A percentile compares a stretch with the other conserved stretches of the same genome.
phyloP scores from a whole-genome alignment of 2,797 vertebrate genomes.

The Ptychadena robeensis region DNA sequence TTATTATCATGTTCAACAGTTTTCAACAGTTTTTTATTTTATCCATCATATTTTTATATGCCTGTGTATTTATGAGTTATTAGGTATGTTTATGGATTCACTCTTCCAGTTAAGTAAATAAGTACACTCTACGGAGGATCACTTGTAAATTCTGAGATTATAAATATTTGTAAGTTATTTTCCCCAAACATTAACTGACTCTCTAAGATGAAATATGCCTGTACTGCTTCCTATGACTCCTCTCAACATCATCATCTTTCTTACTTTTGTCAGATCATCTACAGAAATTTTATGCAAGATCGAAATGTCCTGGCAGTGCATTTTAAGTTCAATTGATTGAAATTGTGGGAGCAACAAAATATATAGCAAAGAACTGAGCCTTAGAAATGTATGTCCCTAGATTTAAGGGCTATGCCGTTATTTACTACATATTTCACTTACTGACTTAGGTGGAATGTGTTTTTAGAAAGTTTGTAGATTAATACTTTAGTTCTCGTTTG shows the following conservation, averaged over 20 bases:
- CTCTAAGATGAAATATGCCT: conserved; percentile 50
- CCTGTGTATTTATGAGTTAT: conserved; percentile 52
- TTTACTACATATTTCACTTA: conserved; percentile 34
- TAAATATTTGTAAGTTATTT: conserved; percentile 59
- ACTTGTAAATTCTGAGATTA: conserved; percentile 56
- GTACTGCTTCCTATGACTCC: conserved; percentile 37
- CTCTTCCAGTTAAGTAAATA: conserved; percentile 54
- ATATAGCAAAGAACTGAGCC: conserved; percentile 25
- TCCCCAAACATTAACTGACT: conserved; percentile 49
- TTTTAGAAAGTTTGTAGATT: conserved; percentile 19
- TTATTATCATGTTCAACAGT: conserved; percentile 49
- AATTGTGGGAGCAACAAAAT: conserved; percentile 43
- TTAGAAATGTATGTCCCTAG: conserved; percentile 25
- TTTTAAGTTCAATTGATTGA: conserved; percentile 55
- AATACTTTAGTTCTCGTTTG: neutral
- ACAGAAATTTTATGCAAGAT: conserved; percentile 51
- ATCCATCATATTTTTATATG: conserved; percentile 39
- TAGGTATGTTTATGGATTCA: conserved; percentile 50
- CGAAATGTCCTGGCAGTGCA: conserved; percentile 49
- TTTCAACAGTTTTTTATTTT: conserved; percentile 25
- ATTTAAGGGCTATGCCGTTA: conserved; percentile 26
- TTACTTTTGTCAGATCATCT: conserved; percentile 54
- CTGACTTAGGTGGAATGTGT: conserved; percentile 1
- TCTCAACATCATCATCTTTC: conserved; percentile 57
- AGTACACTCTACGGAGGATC: conserved; percentile 50